phyloP scores from a whole-genome alignment of 2,113 vertebrate species.

The Benitochromis conjunctus region DNA sequence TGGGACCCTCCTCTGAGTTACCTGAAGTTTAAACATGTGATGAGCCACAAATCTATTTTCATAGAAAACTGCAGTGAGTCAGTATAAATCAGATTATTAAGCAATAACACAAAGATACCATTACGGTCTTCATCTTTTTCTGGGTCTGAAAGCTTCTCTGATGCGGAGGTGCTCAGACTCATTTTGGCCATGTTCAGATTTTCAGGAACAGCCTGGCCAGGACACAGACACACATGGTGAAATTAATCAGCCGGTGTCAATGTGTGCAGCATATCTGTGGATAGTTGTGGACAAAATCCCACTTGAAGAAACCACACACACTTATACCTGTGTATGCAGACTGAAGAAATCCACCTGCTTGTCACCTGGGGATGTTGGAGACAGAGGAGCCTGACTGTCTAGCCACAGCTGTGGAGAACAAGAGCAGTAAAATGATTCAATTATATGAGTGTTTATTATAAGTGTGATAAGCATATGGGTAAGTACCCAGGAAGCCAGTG shows the following conservation, averaged over 20 bases:
- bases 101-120: constrained; percentile 4
- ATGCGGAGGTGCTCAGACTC: constrained; percentile 23
- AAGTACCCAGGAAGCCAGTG: background rate
- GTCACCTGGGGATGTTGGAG: constrained; percentile 74
- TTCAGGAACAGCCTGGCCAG: constrained; percentile 28
- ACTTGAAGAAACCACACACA: background rate
- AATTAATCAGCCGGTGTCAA: background rate
- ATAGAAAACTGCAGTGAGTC: background rate
- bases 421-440: background rate
- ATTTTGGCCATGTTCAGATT: constrained; percentile 41
- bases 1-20: constrained; percentile 79
- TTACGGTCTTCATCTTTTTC: constrained; percentile 42
- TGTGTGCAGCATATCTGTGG: background rate
- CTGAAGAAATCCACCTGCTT: constrained; percentile 94
- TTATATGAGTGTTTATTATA: background rate
- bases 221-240: background rate
- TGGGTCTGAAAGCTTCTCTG: background rate
- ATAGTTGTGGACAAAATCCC: background rate
- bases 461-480: background rate
- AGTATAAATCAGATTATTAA: background rate
- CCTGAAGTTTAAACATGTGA: constrained; percentile 60
- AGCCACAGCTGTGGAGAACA: constrained; percentile 83
- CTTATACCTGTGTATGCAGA: constrained; percentile 75
- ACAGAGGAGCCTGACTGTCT: constrained; percentile 75
- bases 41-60: background rate